Percentiles rank a stretch among this genome's conserved stretches.
phyloP scores from a whole-genome alignment of 2,113 vertebrate genomes.

The Emydocephalus ijimae region DNA sequence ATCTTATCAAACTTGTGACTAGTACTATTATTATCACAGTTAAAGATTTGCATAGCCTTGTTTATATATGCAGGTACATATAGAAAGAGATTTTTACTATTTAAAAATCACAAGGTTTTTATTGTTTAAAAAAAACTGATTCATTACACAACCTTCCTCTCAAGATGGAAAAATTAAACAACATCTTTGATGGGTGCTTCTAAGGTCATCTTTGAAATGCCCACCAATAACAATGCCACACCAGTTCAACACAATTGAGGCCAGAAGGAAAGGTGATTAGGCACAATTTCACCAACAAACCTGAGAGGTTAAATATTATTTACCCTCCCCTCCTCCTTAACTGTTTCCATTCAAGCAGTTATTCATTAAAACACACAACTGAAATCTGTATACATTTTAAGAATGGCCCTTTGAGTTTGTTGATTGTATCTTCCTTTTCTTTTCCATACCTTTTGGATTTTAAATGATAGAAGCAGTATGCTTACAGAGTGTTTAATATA shows the following conservation, averaged over 20 bases:
- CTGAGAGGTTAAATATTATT: background rate
- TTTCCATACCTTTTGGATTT: background rate
- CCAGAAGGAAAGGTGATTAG: background rate
- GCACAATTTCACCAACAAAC: background rate
- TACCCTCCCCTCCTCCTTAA: background rate
- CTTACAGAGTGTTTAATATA: background rate
- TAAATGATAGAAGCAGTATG: background rate
- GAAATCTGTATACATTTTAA: background rate
- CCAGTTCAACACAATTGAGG: background rate
- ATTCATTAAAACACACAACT: background rate
- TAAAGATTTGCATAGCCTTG: background rate
- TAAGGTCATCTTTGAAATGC: background rate
- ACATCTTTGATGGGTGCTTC: background rate
- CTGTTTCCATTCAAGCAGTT: background rate
- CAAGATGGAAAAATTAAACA: background rate
- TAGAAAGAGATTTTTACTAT: background rate
- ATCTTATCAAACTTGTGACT: background rate
- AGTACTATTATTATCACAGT: background rate
- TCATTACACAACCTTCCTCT: background rate
- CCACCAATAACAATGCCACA: background rate
- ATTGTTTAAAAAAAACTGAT: background rate
- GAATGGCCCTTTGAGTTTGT: background rate
- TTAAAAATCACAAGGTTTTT: background rate
- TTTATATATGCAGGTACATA: background rate
- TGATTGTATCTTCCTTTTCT: background rate